Evolutionary conservation across 2,888 invertebrate genomes (phyloP), one percentile per base, ranked within the genome.

Genomic region (Morinoia aosen): DNA sequence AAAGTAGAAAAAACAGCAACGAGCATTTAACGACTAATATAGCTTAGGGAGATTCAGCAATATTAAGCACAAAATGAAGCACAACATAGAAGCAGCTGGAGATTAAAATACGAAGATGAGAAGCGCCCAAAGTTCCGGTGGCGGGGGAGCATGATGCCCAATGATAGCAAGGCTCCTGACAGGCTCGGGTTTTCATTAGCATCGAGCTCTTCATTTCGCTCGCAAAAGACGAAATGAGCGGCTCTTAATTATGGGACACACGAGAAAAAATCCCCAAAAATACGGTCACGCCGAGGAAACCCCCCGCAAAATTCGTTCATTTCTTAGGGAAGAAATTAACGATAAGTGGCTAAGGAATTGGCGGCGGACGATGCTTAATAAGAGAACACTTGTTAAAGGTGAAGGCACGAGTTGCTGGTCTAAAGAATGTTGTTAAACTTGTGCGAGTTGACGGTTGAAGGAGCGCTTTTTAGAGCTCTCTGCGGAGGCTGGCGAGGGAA

Each of bases 171-270:
- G 90, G 3, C 40, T 40, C 7, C 93, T 93, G 48, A 56, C 93
- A 11, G 57, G 57, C 93, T 57, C 57, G 93, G 93, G 33, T 93
- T 93, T 93, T 93, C 93, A 93, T 93, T 93, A 93, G 57, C 33
- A 39, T 56, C 57, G 57, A 14, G 57, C 57, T 93, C 93, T 93
- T 93, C 93, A 93, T 93, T 93, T 93, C 48, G 93, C 93, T 56
- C 93, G 93, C 93, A 93, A 93, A 93, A 93, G 93, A 93, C 93
- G 93, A 93, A 93, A 93, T 93, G 93, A 93, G 93, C 93, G 10
- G 57, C 93, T 93, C 93, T 93, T 93, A 93, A 93, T 93, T 93
- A 93, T 93, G 93, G 93, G 93, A 93, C 93, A 93, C 57, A 39
- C 48, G 93, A 93, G 57, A 76, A 93, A 93, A 93, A 93, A 93